Evolutionary conservation across 2,888 invertebrate species (phyloP).

Genomic region (Leucozona laternaria): DNA sequence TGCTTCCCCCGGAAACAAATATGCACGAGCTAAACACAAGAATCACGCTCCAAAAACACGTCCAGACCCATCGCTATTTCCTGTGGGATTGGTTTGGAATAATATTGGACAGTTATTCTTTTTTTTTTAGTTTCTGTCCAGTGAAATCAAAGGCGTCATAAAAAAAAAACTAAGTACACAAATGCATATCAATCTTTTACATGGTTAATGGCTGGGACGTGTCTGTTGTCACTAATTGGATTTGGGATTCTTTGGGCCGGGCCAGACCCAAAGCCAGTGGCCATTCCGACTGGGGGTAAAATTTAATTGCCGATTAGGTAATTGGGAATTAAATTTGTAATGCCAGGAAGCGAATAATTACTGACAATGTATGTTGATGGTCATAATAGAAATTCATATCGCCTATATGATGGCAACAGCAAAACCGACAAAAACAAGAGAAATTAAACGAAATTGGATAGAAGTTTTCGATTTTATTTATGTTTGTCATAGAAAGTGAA

Average conservation of each 20-base stretch:
- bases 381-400: constrained; percentile 43
- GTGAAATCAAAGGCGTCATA: constrained; percentile 20
- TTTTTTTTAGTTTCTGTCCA: constrained; percentile 23
- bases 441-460: constrained; percentile 9
- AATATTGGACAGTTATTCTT: constrained; percentile 14
- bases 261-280: constrained; percentile 3
- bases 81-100: constrained; percentile 36
- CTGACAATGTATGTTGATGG: constrained; percentile 39
- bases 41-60: constrained; percentile 22
- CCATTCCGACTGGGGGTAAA: constrained; percentile 29
- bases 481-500: constrained; percentile 43
- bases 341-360: constrained; percentile 53
- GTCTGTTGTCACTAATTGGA: constrained; percentile 67
- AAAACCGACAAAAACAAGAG: constrained; percentile 28
- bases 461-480: constrained; percentile 44
- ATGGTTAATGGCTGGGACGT: constrained; percentile 54
- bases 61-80: constrained; percentile 29
- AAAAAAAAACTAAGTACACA: constrained; percentile 26
- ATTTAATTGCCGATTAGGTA: constrained; percentile 63
- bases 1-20: constrained; percentile 34
- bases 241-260: constrained; percentile 45
- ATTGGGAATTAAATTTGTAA: constrained; percentile 52
- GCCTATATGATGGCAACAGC: neutral
- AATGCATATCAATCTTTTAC: constrained; percentile 53
- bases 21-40: constrained; percentile 19